Evolutionary conservation across 2,888 invertebrate genomes (phyloP).

Genomic region (Caenorhabditis zanzibari): DNA sequence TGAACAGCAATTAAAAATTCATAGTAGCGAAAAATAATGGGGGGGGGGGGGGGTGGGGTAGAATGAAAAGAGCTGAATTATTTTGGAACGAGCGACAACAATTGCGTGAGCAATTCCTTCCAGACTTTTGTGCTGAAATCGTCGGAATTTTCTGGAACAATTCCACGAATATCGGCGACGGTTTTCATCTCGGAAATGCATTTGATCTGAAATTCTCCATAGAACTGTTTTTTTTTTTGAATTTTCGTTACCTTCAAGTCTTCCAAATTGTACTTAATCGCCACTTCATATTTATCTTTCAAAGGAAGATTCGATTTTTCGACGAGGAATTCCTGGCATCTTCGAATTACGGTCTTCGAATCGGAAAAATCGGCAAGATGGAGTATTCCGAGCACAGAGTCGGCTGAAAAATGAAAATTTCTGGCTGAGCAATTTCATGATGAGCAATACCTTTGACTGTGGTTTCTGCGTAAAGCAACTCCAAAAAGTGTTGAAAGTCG

Average conservation of each 20-base stretch:
- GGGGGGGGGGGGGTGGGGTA: too few species aligned
- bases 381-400: background rate
- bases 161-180: background rate
- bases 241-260: background rate
- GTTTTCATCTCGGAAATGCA: background rate
- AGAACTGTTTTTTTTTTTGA: too few species aligned
- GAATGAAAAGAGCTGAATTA: too few species aligned
- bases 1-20: too few species aligned
- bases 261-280: background rate
- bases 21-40: too few species aligned
- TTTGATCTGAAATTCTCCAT: too few species aligned
- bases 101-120: background rate
- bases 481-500: background rate
- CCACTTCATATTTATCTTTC: background rate
- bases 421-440: too few species aligned
- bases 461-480: background rate
- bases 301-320: background rate
- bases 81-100: too few species aligned
- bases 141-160: background rate
- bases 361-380: background rate
- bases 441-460: background rate
- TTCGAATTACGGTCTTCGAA: background rate
- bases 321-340: background rate
- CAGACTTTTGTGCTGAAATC: background rate
- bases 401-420: background rate